These are phyloP conservation scores for Gobionotothen gibberifrons DNA, from an alignment of 2,797 vertebrate genomes.

Conservation along the genomic window DNA sequence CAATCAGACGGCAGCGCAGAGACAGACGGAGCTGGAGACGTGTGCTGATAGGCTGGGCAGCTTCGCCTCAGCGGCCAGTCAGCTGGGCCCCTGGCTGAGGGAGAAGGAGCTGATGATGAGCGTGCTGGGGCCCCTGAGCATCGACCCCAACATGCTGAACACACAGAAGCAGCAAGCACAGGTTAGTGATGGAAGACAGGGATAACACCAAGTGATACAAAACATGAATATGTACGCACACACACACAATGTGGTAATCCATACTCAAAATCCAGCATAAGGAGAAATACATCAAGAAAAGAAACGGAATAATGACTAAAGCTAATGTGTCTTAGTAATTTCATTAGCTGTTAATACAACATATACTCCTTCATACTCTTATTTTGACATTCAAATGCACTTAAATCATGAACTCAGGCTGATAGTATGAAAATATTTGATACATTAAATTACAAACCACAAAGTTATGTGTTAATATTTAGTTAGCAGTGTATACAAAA, in stretches of 20 bases:
- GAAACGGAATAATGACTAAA: no score
- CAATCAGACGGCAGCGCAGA: constrained; percentile 88
- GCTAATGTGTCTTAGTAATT: not conserved
- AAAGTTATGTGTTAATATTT: no score
- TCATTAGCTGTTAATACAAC: not conserved
- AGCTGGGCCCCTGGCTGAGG: constrained; percentile 94
- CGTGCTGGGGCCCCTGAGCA: constrained; percentile 95
- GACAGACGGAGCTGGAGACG: constrained; percentile 94
- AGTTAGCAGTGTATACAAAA: no score
- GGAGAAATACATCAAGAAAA: not conserved
- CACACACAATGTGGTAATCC: not conserved
- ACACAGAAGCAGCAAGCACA: constrained; percentile 98
- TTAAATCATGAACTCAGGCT: no score
- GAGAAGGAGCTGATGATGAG: constrained; percentile 99
- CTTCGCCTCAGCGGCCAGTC: constrained; percentile 90
- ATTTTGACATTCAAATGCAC: not conserved
- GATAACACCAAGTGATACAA: no score
- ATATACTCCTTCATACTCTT: not conserved
- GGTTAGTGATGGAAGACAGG: constrained; percentile 77
- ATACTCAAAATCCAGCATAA: not conserved
- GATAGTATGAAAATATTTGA: no score
- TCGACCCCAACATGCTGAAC: constrained; percentile 98
- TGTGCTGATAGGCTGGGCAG: constrained; percentile 91
- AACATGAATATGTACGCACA: not conserved
- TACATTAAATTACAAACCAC: no score